These are phyloP conservation scores for Cataglyphis livida DNA, from an alignment of 2,888 invertebrate genomes.

Conservation along the genomic window DNA sequence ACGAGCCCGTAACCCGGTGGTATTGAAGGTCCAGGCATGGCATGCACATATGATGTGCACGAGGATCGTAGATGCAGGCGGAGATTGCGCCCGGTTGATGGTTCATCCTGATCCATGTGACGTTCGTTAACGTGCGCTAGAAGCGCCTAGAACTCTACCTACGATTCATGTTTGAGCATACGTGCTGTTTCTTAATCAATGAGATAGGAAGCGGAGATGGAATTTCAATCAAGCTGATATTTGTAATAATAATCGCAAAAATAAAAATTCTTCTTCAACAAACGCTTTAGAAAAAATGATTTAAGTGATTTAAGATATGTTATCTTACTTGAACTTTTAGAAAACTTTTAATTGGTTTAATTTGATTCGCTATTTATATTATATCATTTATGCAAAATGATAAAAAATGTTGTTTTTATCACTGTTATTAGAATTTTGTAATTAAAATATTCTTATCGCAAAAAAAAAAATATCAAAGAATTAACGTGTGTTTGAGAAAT, in stretches of 20 bases:
- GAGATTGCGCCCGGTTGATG: slow-evolving; percentile 69
- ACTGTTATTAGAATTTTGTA: not conserved
- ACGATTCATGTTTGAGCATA: slow-evolving; percentile 54
- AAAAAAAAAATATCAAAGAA: not conserved
- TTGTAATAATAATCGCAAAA: not conserved
- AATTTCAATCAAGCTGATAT: not conserved
- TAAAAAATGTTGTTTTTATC: not conserved
- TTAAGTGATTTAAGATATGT: not conserved
- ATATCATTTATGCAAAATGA: not conserved
- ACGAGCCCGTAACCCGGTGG: slow-evolving; percentile 65
- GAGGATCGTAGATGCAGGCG: slow-evolving; percentile 53
- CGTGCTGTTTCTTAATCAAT: slow-evolving; percentile 9
- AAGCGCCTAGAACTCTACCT: slow-evolving; percentile 72
- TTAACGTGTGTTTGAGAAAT: not conserved
- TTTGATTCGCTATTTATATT: not conserved
- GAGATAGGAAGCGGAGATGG: not conserved
- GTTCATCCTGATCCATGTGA: slow-evolving; percentile 79
- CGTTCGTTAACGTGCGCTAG: slow-evolving; percentile 78
- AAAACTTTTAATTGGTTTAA: not conserved
- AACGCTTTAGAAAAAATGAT: not conserved
- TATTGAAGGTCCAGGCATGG: slow-evolving; percentile 55
- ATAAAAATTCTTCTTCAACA: not conserved
- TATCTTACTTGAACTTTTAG: not conserved
- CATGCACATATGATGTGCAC: slow-evolving; percentile 61
- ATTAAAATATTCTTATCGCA: not conserved